Conservation (phyloP, 1,140 invertebrate genomes). For the Megalopta genalis region DNA sequence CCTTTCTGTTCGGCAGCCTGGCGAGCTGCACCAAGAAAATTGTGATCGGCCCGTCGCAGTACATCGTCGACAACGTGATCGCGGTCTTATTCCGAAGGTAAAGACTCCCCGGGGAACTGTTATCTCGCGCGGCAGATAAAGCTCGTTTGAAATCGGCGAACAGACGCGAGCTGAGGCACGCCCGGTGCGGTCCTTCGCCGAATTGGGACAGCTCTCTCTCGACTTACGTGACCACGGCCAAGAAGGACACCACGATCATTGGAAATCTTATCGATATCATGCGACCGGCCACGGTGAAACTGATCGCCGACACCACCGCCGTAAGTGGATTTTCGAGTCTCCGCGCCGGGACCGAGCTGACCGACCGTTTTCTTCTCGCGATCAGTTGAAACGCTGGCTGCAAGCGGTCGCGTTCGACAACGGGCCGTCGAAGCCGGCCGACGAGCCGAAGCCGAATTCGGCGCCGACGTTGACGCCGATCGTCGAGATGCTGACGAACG, state of each 20-base stretch:
- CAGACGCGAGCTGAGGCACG: conserved; percentile 58
- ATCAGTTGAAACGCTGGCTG: conserved; percentile 73
- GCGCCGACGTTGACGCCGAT: too few species aligned
- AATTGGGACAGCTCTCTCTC: conserved; percentile 64
- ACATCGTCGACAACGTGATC: conserved; percentile 61
- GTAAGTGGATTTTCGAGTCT: conserved; percentile 54
- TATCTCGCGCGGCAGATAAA: not conserved
- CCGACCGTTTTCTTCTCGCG: conserved; percentile 9
- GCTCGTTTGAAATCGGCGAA: not conserved
- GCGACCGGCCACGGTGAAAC: conserved; percentile 69
- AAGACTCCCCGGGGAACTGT: not conserved
- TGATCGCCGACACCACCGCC: conserved; percentile 70
- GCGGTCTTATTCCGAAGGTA: conserved; percentile 63
- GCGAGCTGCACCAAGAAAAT: conserved; percentile 65
- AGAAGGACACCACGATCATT: conserved; percentile 66
- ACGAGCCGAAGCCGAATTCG: not conserved
- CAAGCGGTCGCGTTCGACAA: conserved; percentile 59
- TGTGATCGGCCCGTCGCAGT: conserved; percentile 64
- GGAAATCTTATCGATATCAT: conserved; percentile 67
- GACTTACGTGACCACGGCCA: conserved; percentile 47
- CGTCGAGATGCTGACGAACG: conserved; percentile 58
- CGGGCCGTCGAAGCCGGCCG: conserved; percentile 45
- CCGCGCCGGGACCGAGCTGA: not conserved
- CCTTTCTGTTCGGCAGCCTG: conserved; percentile 64
- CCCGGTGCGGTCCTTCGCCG: conserved; percentile 59